Evolutionary conservation across 2,888 invertebrate species (phyloP), one percentile per base, ranked within the genome.

Genomic region (Hirtodrosophila duncani): DNA sequence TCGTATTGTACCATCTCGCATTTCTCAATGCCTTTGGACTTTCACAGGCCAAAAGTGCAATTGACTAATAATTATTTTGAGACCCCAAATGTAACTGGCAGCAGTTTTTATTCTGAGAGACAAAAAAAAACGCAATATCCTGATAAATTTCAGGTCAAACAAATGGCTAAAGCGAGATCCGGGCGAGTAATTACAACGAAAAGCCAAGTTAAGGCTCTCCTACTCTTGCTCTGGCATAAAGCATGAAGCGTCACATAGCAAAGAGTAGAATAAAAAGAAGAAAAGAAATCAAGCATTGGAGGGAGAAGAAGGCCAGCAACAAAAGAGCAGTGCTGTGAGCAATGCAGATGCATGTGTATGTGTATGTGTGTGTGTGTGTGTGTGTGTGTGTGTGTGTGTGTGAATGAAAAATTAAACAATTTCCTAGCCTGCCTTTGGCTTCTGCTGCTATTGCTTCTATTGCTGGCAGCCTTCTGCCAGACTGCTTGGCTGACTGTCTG

Each of bases 341-440:
- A 37, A 14, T 38, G 43, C 37, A 48, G 56, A 18, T 56, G 44
- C 36, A 44, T 34, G 7, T 23, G 1, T 29, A 3, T 27, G 7
- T 17, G 9, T 37, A 7, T 39, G 27, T 24, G 11, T 63, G 23
- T 39, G 8, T 43, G 11, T 34, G n/a, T 52, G 5, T 52, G 1
- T 29, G 17, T 43, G 31, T 31, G 13, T 43, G 20, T n/a, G 29
- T 36, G 30, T 9, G 36, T 23, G 53, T 49, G 36, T 29, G 42
- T 63, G 66, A 67, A 81, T 77, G 81, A 77, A 77, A 77, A 77
- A 77, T 81, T 78, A 81, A 78, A 81, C 81, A 77, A 81, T 77
- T 78, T 77, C 42, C 63, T 61, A 45, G 63, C 38, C 34, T 61
- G 57, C 48, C 51, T 34, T 30, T 38, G 46, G 33, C 48, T 51